Evolutionary conservation across 2,797 vertebrate genomes (phyloP).

Genomic region (Steatocranus sp.): DNA sequence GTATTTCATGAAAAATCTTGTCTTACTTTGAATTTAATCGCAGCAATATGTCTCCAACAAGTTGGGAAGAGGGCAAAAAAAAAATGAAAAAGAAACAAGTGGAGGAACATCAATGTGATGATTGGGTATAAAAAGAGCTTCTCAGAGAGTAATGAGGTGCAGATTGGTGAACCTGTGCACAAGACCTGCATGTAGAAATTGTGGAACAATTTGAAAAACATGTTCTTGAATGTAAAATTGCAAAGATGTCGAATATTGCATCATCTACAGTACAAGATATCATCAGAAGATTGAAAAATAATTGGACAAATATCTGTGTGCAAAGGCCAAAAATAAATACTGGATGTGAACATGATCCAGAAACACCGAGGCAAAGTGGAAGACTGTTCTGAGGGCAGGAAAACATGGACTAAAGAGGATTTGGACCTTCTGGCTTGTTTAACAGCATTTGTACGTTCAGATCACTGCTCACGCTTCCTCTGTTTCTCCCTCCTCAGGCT

Average conservation of each 20-base stretch:
- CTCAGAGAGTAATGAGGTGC: not conserved
- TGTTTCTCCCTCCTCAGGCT: constrained; percentile 72
- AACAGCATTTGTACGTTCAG: not conserved
- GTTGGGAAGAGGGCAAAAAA: not conserved
- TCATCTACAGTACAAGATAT: not conserved
- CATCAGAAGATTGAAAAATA: not conserved
- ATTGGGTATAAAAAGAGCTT: not conserved
- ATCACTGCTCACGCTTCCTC: not conserved
- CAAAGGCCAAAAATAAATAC: not conserved
- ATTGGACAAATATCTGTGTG: not conserved
- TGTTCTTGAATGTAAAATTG: not conserved
- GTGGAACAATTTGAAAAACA: not conserved
- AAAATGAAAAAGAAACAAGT: not conserved
- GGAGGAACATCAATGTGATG: not conserved
- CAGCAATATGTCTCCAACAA: not conserved
- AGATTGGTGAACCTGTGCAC: not conserved
- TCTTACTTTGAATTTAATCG: not conserved
- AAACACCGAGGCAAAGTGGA: not conserved
- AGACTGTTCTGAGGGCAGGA: not conserved
- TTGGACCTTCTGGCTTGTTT: not conserved
- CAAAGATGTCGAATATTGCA: not conserved
- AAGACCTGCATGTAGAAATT: not conserved
- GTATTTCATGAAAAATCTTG: not conserved
- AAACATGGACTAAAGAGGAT: not conserved
- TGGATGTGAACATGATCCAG: not conserved